Evolutionary conservation across 2,797 vertebrate species (phyloP), one percentile per base, ranked within the genome.

Genomic region (Prunella strophiata): DNA sequence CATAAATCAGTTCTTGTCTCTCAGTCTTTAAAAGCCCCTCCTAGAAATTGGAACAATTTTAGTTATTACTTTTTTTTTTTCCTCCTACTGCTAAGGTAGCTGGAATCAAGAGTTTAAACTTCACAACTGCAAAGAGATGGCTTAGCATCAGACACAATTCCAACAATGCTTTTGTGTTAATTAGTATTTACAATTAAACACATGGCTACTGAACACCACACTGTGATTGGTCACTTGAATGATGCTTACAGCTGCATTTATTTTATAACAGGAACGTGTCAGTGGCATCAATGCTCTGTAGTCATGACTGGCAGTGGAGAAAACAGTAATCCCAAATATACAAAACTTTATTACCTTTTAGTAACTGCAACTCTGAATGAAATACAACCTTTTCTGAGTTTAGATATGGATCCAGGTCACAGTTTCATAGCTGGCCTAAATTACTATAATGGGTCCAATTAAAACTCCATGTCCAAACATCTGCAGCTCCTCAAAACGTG

Each of bases 401-500:
- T n/a, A 59, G 23, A 18, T 15, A 30, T 4, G 57, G 38, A 51
- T 52, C 38, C 71, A 86, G 50, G 66, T 43, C 27, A 27, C 3
- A 19, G 61, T 80, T 88, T 88, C 77, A 47, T 26, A 58, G n/a
- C 73, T 81, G 77, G 11, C 32, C 55, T 72, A 47, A 89, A 84
- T 70, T 29, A 22, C 30, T n/a, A 1, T 17, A 70, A 79, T 42
- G 84, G 71, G 66, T 51, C 47, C 75, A 73, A 82, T 78, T 62
- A 82, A 82, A 92, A 57, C 34, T 71, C 45, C 17, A 2, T 19
- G 26, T 73, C 55, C 91, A 85, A 79, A 92, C 74, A 93, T 42
- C 84, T 87, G 89, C 59, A 91, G 67, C 48, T 79, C 40, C 81
- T 82, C 89, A 62, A 58, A 78, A 11, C 13, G 0, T 15, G 62